Base-by-base conservation (phyloP, 2,113 vertebrate species). In the Rhegmatorhina hoffmannsi region DNA sequence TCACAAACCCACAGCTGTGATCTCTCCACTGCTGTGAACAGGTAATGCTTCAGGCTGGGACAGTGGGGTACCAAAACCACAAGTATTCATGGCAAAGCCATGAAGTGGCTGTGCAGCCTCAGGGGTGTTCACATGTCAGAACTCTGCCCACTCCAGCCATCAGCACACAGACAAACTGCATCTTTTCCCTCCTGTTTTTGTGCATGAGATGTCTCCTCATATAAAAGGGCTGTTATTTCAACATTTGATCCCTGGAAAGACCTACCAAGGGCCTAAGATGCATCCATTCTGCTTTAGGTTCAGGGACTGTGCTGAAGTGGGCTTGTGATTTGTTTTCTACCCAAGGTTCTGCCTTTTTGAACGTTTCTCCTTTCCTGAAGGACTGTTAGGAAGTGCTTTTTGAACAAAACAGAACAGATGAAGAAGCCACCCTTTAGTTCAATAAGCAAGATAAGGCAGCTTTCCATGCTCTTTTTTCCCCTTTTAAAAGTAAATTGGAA, bases 71-170 rank as follows among this genome's bases (percentile, higher is more conserved):
- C 76, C 90, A 72, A 94, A 90, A 38, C 34, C 58, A 60, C 34
- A 84, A 85, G 38, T 60, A 10, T 40, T 86, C 26, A 7, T 31
- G 69, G 62, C 11, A 46, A 82, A 80, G 20, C 76, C 78, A 83
- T 87, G 81, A 66, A 85, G 92, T 91, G 73, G 60, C 40, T 34
- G 17, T 87, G 13, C 75, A 66, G 69, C 84, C 70, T 92, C 58
- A 67, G 94, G 44, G 62, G 63, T 88, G 68, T 72, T 87, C 43
- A 18, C 36, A 46, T 84, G 75, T 96, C 52, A 49, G 89, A 95
- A 60, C 86, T 82, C 58, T 80, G 46, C 82, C 69, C 79, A 55
- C n/a, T 50, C 16, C 21, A 36, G 31, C 29, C 47, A 74, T 68
- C 90, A 77, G 56, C 74, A 36, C 31, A 20, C 49, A 36, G 25